phyloP scores from a whole-genome alignment of 1,140 invertebrate genomes.

The Cylas formicarius region DNA sequence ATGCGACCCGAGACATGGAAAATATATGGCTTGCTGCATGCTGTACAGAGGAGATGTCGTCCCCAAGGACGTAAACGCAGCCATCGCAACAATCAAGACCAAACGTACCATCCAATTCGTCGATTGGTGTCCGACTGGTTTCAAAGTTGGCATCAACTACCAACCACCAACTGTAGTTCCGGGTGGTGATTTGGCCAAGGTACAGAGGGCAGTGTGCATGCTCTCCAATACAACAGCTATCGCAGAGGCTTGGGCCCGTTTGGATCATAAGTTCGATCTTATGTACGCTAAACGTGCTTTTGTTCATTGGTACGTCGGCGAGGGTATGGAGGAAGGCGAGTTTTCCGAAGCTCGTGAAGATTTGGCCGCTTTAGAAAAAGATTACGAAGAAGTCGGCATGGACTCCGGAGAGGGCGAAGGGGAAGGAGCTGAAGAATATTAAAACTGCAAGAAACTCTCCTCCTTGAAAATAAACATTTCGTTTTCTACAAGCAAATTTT shows the following conservation, averaged over 20 bases:
- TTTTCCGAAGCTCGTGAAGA: constrained; percentile 79
- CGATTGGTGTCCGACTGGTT: constrained; percentile 86
- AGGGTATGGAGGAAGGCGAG: constrained; percentile 77
- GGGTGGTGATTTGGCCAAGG: constrained; percentile 66
- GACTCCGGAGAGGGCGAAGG: constrained; percentile 33
- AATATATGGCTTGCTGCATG: constrained; percentile 85
- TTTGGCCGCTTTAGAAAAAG: constrained; percentile 71
- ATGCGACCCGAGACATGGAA: constrained; percentile 80
- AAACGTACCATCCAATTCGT: constrained; percentile 81
- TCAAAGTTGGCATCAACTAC: constrained; percentile 76
- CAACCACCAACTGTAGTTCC: constrained; percentile 76
- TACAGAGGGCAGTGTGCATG: constrained; percentile 67
- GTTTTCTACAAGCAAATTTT: too few species aligned
- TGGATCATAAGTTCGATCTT: constrained; percentile 73
- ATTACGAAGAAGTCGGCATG: constrained; percentile 72
- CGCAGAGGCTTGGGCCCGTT: constrained; percentile 67
- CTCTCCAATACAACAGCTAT: constrained; percentile 79
- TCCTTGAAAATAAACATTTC: too few species aligned
- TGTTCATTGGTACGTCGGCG: constrained; percentile 75
- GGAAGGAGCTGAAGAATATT: constrained; percentile 36
- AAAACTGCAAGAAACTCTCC: constrained; percentile 16
- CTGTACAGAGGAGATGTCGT: constrained; percentile 67
- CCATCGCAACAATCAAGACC: constrained; percentile 75
- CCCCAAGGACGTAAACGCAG: constrained; percentile 74
- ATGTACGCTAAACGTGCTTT: constrained; percentile 76